Conservation (phyloP, 2,888 invertebrate species). For the Pollenia amentaria region DNA sequence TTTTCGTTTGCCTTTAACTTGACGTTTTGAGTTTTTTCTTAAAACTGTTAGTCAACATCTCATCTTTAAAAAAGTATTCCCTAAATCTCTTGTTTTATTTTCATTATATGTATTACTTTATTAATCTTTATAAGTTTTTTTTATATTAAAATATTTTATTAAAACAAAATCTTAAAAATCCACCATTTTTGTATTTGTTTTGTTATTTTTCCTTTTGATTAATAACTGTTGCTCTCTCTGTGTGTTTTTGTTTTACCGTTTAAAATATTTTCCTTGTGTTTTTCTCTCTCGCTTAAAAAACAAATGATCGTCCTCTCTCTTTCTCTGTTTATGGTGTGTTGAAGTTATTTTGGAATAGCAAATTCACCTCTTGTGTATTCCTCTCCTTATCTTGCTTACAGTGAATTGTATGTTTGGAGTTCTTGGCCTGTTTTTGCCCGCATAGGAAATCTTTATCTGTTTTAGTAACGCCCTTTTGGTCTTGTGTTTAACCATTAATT, state of each 20-base stretch:
- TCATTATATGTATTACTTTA: slow-evolving; percentile 41
- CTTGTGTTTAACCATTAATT: slow-evolving; percentile 44
- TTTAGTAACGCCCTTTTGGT: slow-evolving; percentile 69
- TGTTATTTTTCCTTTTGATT: slow-evolving; percentile 35
- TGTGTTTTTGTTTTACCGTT: slow-evolving; percentile 36
- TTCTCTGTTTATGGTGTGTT: slow-evolving; percentile 33
- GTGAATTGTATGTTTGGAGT: background rate
- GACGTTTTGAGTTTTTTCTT: slow-evolving; percentile 72
- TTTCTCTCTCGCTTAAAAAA: background rate
- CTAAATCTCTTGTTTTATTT: slow-evolving; percentile 52
- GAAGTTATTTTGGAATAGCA: slow-evolving; percentile 24
- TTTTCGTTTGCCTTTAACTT: slow-evolving; percentile 50
- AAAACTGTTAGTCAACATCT: slow-evolving; percentile 71
- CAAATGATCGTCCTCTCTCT: slow-evolving; percentile 23
- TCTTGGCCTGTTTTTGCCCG: slow-evolving; percentile 19
- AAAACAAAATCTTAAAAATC: slow-evolving; percentile 25
- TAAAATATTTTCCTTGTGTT: slow-evolving; percentile 7
- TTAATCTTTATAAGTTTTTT: slow-evolving; percentile 19
- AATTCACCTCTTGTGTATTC: slow-evolving; percentile 55
- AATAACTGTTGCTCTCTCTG: background rate
- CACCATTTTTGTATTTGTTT: slow-evolving; percentile 59
- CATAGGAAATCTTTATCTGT: slow-evolving; percentile 8
- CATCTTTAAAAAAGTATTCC: slow-evolving; percentile 49
- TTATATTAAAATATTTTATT: slow-evolving; percentile 15
- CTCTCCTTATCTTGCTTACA: slow-evolving; percentile 42